Percentiles rank a stretch among this genome's conserved stretches.
phyloP scores from a whole-genome alignment of 2,113 vertebrate genomes.

The Ictalurus furcatus region DNA sequence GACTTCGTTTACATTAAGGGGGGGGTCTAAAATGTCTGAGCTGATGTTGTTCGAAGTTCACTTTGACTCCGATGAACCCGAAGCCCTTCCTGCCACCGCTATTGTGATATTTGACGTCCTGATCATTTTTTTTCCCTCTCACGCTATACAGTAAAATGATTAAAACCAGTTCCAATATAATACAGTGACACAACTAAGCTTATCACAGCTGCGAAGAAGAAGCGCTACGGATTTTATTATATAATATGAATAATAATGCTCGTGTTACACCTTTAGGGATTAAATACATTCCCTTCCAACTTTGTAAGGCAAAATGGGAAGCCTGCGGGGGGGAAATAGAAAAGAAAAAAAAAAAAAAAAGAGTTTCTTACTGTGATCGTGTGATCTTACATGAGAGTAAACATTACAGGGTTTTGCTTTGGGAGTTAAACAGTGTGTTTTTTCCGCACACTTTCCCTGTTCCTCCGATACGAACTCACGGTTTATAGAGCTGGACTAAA shows the following conservation, averaged over 20 bases:
- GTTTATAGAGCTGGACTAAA: background rate
- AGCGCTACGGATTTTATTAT: background rate
- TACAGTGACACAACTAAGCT: background rate
- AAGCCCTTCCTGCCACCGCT: too few species aligned
- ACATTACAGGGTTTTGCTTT: background rate
- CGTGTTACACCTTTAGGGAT: background rate
- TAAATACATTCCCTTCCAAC: background rate
- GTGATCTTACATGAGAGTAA: background rate
- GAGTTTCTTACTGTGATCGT: background rate
- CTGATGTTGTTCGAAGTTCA: too few species aligned
- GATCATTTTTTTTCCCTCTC: too few species aligned
- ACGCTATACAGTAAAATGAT: background rate
- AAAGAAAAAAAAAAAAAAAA: too few species aligned
- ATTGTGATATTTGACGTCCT: too few species aligned
- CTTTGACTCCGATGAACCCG: too few species aligned
- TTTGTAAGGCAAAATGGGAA: background rate
- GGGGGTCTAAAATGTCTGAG: too few species aligned
- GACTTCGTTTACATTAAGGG: too few species aligned
- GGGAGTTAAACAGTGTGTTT: background rate
- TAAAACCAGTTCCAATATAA: background rate
- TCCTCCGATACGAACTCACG: background rate
- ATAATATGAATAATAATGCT: background rate
- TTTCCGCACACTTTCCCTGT: background rate
- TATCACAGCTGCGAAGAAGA: background rate
- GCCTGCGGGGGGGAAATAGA: background rate